Base-by-base conservation (phyloP, 2,797 vertebrate genomes). In the Aplochiton taeniatus region DNA sequence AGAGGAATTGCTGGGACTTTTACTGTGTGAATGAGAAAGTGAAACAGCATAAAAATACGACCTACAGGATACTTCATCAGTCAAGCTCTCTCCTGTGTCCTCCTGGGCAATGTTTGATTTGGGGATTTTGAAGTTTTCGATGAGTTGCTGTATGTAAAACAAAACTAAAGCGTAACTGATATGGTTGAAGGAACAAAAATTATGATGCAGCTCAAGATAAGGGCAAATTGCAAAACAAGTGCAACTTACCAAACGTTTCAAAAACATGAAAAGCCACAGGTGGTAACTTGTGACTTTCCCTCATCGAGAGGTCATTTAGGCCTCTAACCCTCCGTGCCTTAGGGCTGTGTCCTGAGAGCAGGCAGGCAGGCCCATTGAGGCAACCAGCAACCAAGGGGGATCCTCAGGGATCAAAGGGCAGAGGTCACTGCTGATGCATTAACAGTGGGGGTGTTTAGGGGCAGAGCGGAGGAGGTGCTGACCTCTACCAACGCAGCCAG, bases 1-100 rank as follows among this genome's bases (percentile, higher is more conserved):
- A 66, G 86, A 89, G 84, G 88, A 89, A 89, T 82, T 18, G 41
- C 54, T 10, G 70, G 66, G 58, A 61, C 58, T 61, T 70, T 78
- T 68, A 69, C 50, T 53, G 61, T 60, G 59, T 76, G 66, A 86
- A 73, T 74, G 66, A 76, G 47, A 84, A 88, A 82, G 79, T 76
- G 76, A 84, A 84, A 84, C 31, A 31, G 31, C 31, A 72, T 68
- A 80, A 53, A 11, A 18, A 62, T 53, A 16, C 65, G 8, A 53
- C 63, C 43, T 41, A 52, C 69, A 70, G 73, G 12, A 71, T 16
- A 14, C 50, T 52, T 45, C 45, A 11, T 52, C 47, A 19, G 43
- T 17, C 18, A 44, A 4, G 18, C 14, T 14, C 44, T 18, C 5
- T 52, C 49, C 43, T 46, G 13, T 51, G 31, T 31, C 41, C 12